Base-by-base conservation (phyloP, 2,113 vertebrate genomes). In the Apteryx mantelli region DNA sequence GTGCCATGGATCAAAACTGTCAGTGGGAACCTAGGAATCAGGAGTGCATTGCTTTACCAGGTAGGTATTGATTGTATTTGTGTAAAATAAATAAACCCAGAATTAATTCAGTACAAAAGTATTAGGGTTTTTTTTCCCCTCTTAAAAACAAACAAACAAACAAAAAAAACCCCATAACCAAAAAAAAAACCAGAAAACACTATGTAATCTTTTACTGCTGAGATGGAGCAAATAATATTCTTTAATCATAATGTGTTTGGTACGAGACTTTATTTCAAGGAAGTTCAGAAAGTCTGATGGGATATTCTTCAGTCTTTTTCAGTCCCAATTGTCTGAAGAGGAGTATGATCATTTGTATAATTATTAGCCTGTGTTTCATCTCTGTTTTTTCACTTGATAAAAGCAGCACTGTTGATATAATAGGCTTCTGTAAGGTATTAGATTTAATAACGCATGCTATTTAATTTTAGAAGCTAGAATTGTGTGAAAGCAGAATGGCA, bases 11-110 rank as follows among this genome's bases (percentile, higher is more conserved):
- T 97, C 99, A 99, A 91, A 99, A 99, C 98, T 99, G 99, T 88
- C 99, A 99, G 96, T 99, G 99, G 99, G 99, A 99, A 28, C 97
- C 98, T 6, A 98, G 99, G 92, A 99, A 99, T 95, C 99, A 99
- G 95, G 99, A 99, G 91, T 99, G 99, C 97, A 99, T 99, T 2
- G 98, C 99, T 8, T 96, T 99, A 53, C 99, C 99, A 7, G 99
- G 99, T 99, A 82, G 8, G 92, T 82, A 3, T 65, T 48, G 56
- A 1, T 77, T 48, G 14, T 15, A 11, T 48, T 22, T 68, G 7
- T 40, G 24, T 20, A 24, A 71, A n/a, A 60, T 11, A 60, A 2
- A 38, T 28, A 46, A 16, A 26, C 34, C 11, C 13, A 38, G 44
- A 69, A 80, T 53, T 74, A n/a, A 61, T 30, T 24, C 24, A 30